These are phyloP conservation scores for Chlamydotis undulata DNA, from an alignment of 2,113 vertebrate species.

Conservation along the genomic window DNA sequence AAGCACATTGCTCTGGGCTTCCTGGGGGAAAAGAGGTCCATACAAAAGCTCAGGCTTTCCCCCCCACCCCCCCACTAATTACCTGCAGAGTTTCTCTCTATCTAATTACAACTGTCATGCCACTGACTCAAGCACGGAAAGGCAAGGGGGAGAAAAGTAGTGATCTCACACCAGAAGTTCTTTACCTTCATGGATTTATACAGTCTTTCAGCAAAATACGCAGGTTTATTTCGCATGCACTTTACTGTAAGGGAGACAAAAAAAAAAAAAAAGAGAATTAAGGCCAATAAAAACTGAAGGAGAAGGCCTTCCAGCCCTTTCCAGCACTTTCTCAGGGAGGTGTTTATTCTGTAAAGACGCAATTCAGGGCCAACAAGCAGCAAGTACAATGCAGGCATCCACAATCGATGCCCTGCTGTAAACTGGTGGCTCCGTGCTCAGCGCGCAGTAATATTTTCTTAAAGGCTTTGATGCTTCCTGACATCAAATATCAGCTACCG, in stretches of 20 bases:
- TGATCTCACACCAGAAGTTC: background rate
- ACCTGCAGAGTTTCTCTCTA: background rate
- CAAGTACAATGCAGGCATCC: background rate
- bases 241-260: conserved; percentile 81
- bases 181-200: conserved; percentile 98
- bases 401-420: background rate
- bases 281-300: background rate
- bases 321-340: background rate
- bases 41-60: background rate
- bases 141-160: fast-evolving
- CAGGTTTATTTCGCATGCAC: conserved; percentile 82
- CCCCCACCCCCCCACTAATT: fast-evolving
- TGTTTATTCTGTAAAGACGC: background rate
- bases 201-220: conserved; percentile 92
- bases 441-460: background rate
- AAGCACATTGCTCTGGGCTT: background rate
- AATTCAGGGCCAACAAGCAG: background rate
- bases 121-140: background rate
- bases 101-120: background rate
- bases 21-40: background rate
- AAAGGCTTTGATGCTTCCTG: background rate
- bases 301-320: background rate
- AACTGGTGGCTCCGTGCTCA: background rate
- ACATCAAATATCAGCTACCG: background rate
- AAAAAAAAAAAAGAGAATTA: background rate